Conservation (phyloP, 1,140 invertebrate genomes). For the Patella vulgata region DNA sequence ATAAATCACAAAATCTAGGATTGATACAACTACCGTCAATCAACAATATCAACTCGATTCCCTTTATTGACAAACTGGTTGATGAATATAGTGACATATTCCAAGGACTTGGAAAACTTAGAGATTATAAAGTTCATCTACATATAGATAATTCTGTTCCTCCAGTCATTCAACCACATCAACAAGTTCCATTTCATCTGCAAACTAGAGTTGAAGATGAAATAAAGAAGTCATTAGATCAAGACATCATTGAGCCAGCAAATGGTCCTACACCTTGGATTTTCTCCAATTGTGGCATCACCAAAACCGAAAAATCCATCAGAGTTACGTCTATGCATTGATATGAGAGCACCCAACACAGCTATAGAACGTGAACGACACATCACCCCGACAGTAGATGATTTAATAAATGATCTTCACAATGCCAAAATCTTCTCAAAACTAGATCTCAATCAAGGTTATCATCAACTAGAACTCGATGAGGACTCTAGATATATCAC, state of each 20-base stretch:
- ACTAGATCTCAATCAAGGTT: conserved; percentile 34
- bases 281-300: conserved; percentile 22
- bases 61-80: not conserved
- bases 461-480: conserved; percentile 29
- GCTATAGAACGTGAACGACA: conserved; percentile 40
- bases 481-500: conserved; percentile 26
- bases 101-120: conserved; percentile 4
- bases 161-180: conserved; percentile 2
- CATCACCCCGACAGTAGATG: conserved; percentile 48
- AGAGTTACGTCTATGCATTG: conserved; percentile 48
- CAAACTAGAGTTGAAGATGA: conserved; percentile 20
- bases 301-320: conserved; percentile 18
- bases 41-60: not conserved
- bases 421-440: conserved; percentile 23
- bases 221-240: conserved; percentile 29
- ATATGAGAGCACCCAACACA: conserved; percentile 43
- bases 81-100: not conserved
- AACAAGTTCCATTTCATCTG: conserved; percentile 7
- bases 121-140: not conserved
- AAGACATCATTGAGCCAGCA: conserved; percentile 28
- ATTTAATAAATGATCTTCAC: conserved; percentile 41
- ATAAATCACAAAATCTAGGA: no score
- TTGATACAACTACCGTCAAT: no score
- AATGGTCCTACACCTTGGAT: conserved; percentile 27
- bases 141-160: not conserved